Evolutionary conservation across 2,113 vertebrate species (phyloP).

Genomic region (Chaenogobius annularis): DNA sequence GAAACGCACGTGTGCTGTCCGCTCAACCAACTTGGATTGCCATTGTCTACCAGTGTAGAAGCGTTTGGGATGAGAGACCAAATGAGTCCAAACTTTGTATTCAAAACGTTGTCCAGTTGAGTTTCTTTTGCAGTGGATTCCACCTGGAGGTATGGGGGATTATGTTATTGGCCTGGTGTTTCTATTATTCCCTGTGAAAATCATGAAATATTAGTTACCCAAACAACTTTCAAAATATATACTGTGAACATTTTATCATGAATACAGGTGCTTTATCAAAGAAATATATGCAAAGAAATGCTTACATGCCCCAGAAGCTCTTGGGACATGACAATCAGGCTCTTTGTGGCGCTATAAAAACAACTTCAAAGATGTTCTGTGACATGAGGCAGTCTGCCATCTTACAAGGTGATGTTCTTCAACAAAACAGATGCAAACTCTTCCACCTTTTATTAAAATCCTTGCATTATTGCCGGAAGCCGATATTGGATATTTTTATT

Average conservation of each 20-base stretch:
- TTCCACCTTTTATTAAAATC: slow-evolving; percentile 41
- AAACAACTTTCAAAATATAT: not conserved
- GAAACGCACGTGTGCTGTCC: too few species aligned
- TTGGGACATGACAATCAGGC: not conserved
- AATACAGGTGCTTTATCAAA: not conserved
- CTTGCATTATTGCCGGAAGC: slow-evolving; percentile 40
- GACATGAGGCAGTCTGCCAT: not conserved
- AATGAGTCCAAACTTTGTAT: too few species aligned
- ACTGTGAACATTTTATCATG: not conserved
- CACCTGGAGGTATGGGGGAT: not conserved
- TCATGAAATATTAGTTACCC: not conserved
- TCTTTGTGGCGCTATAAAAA: not conserved
- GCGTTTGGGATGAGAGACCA: too few species aligned
- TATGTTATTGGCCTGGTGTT: not conserved
- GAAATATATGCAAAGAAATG: not conserved
- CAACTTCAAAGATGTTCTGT: not conserved
- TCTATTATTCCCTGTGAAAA: not conserved
- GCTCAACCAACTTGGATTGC: too few species aligned
- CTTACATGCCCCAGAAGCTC: not conserved
- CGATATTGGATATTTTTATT: slow-evolving; percentile 46
- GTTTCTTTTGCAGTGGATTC: not conserved
- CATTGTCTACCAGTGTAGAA: too few species aligned
- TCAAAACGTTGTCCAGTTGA: not conserved
- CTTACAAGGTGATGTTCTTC: slow-evolving; percentile 17
- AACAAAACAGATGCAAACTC: slow-evolving; percentile 20